Evolutionary conservation across 2,888 invertebrate species (phyloP).

Genomic region (Drosophila antonietae): DNA sequence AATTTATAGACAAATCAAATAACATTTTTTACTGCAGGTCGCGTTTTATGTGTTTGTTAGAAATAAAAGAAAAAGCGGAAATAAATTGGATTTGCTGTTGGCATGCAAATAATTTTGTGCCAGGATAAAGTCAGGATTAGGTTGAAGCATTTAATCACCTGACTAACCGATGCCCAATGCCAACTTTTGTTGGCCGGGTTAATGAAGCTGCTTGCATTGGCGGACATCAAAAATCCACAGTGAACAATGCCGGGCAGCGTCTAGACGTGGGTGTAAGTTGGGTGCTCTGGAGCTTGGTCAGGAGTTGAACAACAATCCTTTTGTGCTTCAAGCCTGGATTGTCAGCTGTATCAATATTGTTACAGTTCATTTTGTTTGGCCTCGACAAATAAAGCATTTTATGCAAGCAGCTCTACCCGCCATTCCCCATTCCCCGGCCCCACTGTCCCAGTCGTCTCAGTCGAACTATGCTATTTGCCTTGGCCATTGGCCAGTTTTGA

Average conservation of each 20-base stretch:
- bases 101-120: constrained; percentile 34
- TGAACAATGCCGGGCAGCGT: constrained; percentile 28
- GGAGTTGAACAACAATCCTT: constrained; percentile 54
- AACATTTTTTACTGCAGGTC: constrained; percentile 46
- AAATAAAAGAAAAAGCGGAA: constrained; percentile 1
- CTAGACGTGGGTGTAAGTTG: constrained; percentile 42
- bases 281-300: constrained; percentile 16
- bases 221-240: constrained; percentile 53
- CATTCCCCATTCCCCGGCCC: constrained; percentile 6
- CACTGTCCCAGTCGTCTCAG: constrained; percentile 28
- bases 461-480: constrained; percentile 27
- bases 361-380: constrained; percentile 80
- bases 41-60: constrained; percentile 41
- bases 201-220: constrained; percentile 59
- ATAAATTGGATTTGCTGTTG: constrained; percentile 54
- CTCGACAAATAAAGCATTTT: constrained; percentile 73
- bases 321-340: constrained; percentile 62
- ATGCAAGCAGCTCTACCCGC: constrained; percentile 47
- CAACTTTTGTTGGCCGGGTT: constrained; percentile 52
- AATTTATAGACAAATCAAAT: constrained; percentile 58
- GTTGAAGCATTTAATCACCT: constrained; percentile 44
- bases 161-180: constrained; percentile 32
- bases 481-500: constrained; percentile 21
- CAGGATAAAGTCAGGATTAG: not conserved
- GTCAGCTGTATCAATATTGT: constrained; percentile 79